These are phyloP conservation scores for Anarrhichthys ocellatus DNA, from an alignment of 2,113 vertebrate genomes.

Conservation along the genomic window DNA sequence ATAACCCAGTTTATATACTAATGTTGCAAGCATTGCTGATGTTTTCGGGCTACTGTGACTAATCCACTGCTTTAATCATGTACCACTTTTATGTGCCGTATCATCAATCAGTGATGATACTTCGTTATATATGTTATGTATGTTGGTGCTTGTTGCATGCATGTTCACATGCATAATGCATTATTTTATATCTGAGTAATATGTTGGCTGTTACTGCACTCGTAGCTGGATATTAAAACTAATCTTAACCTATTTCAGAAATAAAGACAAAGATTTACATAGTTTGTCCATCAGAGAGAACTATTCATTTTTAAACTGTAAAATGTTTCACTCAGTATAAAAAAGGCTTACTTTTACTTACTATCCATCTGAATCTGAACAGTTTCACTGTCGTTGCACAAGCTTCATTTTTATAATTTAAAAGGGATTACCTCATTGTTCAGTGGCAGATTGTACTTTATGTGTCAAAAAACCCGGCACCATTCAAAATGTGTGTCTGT, in stretches of 20 bases:
- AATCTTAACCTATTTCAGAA: background rate
- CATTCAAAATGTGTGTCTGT: constrained; percentile 6
- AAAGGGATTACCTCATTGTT: constrained; percentile 15
- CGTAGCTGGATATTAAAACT: background rate
- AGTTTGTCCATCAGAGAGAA: background rate
- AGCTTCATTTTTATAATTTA: background rate
- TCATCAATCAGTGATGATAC: background rate
- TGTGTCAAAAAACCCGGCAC: constrained; percentile 12
- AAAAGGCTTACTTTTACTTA: constrained; percentile 13
- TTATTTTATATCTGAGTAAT: background rate
- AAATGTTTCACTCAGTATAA: background rate
- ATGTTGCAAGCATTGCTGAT: background rate
- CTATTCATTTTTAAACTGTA: background rate
- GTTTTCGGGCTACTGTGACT: background rate
- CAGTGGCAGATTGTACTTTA: constrained; percentile 25
- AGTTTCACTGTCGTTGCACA: constrained; percentile 2
- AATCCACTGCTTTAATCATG: background rate
- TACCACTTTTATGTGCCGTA: background rate
- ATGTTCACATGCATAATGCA: background rate
- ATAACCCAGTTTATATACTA: background rate
- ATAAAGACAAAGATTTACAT: background rate
- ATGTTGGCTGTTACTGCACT: background rate
- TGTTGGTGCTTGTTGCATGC: background rate
- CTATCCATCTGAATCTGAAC: constrained; percentile 21
- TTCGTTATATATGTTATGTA: background rate